phyloP scores from a whole-genome alignment of 1,140 invertebrate species.

The Acromyrmex charruanus region DNA sequence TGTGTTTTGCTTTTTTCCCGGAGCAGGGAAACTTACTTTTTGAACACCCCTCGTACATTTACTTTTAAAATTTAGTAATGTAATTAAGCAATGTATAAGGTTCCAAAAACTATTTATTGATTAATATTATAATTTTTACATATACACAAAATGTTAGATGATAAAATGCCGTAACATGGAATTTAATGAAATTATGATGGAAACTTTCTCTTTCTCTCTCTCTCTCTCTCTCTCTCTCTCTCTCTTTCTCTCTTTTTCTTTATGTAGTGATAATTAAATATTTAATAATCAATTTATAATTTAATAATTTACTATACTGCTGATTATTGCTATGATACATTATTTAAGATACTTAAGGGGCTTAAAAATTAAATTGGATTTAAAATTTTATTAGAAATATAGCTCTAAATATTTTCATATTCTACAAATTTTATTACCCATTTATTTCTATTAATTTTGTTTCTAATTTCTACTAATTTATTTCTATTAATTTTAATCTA shows the following conservation, averaged over 20 bases:
- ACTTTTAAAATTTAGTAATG: slow-evolving; percentile 9
- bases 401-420: no score
- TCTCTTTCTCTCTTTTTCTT: neutral
- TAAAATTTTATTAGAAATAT: no score
- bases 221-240: neutral
- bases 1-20: no score
- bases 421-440: no score
- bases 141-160: neutral
- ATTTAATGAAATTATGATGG: neutral
- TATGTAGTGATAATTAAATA: neutral
- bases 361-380: no score
- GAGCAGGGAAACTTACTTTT: no score
- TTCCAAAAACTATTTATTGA: neutral
- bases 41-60: no score
- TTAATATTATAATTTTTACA: neutral
- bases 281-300: neutral
- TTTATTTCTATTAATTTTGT: no score
- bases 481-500: no score
- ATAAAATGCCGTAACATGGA: neutral
- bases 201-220: neutral
- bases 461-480: no score
- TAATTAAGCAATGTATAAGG: neutral
- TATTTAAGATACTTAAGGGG: no score
- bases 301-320: neutral
- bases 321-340: no score